A percentile compares a stretch with the other conserved stretches of the same genome.
These are phyloP conservation scores for Idris sp. DNA, from an alignment of 1,140 invertebrate species.

Conservation along the genomic window DNA sequence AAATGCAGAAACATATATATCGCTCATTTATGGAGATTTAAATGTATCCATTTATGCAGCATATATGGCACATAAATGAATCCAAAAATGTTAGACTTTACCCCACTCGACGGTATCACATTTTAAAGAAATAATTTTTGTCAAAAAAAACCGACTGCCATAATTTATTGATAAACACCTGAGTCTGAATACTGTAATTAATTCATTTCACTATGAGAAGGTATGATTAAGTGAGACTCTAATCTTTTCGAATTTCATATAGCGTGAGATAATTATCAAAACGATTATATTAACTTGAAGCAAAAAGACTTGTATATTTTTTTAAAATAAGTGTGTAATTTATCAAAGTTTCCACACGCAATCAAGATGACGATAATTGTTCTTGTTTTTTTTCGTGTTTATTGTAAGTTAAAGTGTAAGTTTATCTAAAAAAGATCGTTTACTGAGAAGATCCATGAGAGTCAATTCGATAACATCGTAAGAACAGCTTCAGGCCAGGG, in stretches of 20 bases:
- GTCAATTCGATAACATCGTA: conserved; percentile 54
- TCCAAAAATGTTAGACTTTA: too few relatives aligned
- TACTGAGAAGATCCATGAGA: conserved; percentile 42
- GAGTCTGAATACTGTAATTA: too few relatives aligned
- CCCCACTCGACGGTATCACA: too few relatives aligned
- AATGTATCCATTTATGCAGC: too few relatives aligned
- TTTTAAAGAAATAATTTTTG: too few relatives aligned
- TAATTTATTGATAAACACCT: too few relatives aligned
- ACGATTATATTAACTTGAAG: conserved; percentile 25
- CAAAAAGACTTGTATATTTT: conserved; percentile 21
- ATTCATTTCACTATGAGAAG: too few relatives aligned
- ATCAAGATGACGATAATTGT: conserved; percentile 49
- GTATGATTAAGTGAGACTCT: too few relatives aligned
- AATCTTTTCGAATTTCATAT: conserved; percentile 13
- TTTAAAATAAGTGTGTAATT: conserved; percentile 27
- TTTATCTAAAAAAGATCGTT: conserved; percentile 52
- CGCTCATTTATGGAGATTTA: too few relatives aligned
- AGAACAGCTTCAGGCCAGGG: conserved; percentile 38
- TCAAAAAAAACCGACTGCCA: too few relatives aligned
- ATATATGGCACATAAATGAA: too few relatives aligned
- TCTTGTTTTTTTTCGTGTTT: conserved; percentile 35
- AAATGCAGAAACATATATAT: too few relatives aligned
- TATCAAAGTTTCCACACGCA: conserved; percentile 26
- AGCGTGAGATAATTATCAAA: conserved; percentile 33
- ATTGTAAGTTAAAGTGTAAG: conserved; percentile 21